Evolutionary conservation across 1,140 invertebrate genomes (phyloP), one percentile per base, ranked within the genome.

Genomic region (Ganaspis sp.): DNA sequence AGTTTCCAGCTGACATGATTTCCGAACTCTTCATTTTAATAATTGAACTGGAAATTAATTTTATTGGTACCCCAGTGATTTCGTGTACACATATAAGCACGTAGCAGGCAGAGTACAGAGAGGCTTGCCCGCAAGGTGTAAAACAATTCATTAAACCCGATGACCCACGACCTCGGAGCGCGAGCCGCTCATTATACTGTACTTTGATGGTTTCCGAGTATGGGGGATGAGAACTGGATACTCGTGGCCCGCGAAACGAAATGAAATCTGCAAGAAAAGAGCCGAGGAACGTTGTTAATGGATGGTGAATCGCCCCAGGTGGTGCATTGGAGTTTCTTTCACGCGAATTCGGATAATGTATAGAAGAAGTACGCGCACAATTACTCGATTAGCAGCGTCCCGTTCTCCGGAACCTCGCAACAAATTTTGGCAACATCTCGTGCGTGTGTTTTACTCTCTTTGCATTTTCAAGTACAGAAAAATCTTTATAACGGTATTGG

Each of bases 91-190:
- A 29, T 64, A 29, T 58, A 26, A n/a, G 29, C 15, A 21, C 19
- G 12, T 40, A 38, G 38, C 38, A 9, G 8, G 8, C 26, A 29
- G 29, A 6, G 29, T 6, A 34, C 29, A 34, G 29, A 15, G 23
- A 3, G 21, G 11, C 21, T 84, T 88, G 87, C 83, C 87, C 83
- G 83, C 83, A 85, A 90, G 87, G 87, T 90, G 86, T 80, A 88
- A 89, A 89, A 90, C 87, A 90, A 91, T 90, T 90, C 87, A 90
- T 91, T 90, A 49, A 49, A 90, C 84, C 83, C 73, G 76, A 75
- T 86, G 87, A 89, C 85, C 89, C 85, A 74, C 82, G 87, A 90
- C 88, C 89, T 76, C 74, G 79, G 73, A 84, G 84, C 84, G 85
- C 87, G 87, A 89, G 87, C 83, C 83, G 85, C 87, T 90, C 89